Base-by-base conservation (phyloP, 2,888 invertebrate species). In the Aleiodes testaceus region DNA sequence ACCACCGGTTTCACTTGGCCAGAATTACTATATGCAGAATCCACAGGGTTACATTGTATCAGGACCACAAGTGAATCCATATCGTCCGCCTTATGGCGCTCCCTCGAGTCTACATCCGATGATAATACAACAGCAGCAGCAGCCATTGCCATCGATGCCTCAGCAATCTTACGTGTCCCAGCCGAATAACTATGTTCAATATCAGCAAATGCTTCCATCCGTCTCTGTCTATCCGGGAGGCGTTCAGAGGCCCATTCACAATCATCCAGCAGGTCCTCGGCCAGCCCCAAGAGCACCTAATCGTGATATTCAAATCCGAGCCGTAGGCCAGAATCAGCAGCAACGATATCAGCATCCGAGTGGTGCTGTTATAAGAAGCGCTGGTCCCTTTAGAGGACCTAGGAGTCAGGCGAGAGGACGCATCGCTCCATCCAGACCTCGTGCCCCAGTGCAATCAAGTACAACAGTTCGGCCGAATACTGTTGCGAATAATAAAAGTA, bases 11-110 rank as follows among this genome's bases (percentile, higher is more conserved):
- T 73, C 78, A 4, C 47, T 80, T 42, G 78, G 74, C 14, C 79
- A 74, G 2, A 70, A 77, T 7, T 85, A 84, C 59, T 85, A 82
- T 44, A 69, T 85, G 3, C 85, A 81, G 9, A 75, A 72, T 7
- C 66, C 77, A 0, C 71, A 67, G 0, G 78, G 76, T 6, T 82
- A 80, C 63, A 81, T 80, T n/a, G 71, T 67, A 45, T 16, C 69
- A 76, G 30, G 76, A 83, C 22, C 81, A 77, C 18, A 74, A 30
- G 7, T 66, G 3, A 42, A 12, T 20, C 68, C 67, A 9, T 66
- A 64, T 36, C 70, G 72, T 6, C 66, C 79, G 7, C 50, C 61
- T 3, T 66, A 63, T 36, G 22, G 50, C 7, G 47, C 36, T 1
- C 42, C 16, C 16, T 49, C 68, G 45, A 59, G 22, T 12, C 71